Percentiles rank a stretch among this genome's conserved stretches.
phyloP scores from a whole-genome alignment of 2,888 invertebrate genomes.

The Tanypteryx hageni region DNA sequence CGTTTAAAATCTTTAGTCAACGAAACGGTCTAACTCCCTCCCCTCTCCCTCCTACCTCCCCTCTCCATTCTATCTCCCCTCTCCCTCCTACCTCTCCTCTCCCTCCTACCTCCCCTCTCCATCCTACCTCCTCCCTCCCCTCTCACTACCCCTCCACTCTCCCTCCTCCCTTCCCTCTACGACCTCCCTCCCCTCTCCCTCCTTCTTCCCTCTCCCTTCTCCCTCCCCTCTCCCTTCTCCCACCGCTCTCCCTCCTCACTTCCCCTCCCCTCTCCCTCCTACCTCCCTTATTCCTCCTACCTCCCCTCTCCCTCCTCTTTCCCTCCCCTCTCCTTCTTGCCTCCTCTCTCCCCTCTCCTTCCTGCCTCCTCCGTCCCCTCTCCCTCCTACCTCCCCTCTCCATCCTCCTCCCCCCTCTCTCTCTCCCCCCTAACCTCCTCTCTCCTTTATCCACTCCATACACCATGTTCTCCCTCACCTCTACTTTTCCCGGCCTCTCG shows the following conservation, averaged over 20 bases:
- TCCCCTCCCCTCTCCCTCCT: no score
- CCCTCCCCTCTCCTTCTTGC: background rate
- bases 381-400: background rate
- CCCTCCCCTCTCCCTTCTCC: background rate
- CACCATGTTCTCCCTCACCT: no score
- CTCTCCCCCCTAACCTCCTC: no score
- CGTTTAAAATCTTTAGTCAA: conserved; percentile 7
- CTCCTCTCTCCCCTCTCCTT: background rate
- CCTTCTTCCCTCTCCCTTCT: background rate
- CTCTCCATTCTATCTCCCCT: background rate
- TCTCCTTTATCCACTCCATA: no score
- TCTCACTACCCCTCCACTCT: no score
- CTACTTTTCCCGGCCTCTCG: no score
- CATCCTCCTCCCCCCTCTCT: no score
- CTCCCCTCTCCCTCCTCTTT: background rate
- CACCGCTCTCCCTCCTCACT: no score
- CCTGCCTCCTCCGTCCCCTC: background rate
- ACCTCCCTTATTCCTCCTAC: background rate
- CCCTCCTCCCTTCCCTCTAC: no score
- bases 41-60: background rate
- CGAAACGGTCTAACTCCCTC: background rate
- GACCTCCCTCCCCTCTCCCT: no score
- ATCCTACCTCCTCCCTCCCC: no score
- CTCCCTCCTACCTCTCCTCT: background rate
- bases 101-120: background rate